Conservation (phyloP, 2,113 vertebrate species). For the Zingel zingel region DNA sequence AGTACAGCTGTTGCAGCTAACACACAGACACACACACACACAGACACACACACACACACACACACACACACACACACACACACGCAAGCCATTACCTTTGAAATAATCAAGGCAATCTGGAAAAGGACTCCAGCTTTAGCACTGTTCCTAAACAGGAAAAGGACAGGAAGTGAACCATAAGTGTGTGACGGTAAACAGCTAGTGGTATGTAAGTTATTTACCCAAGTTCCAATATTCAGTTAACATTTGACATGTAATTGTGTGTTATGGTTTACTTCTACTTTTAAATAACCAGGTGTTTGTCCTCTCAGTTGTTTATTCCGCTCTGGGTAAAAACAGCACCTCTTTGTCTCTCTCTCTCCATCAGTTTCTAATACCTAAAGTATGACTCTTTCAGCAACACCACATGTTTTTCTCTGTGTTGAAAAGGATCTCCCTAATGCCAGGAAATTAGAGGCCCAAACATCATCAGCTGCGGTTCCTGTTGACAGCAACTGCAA, state of each 20-base stretch:
- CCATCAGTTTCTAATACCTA: constrained; percentile 38
- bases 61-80: constrained; percentile 46
- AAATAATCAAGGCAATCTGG: constrained; percentile 57
- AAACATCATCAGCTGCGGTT: constrained; percentile 23
- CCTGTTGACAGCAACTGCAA: constrained; percentile 25
- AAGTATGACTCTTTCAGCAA: constrained; percentile 33
- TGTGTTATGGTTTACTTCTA: constrained; percentile 31
- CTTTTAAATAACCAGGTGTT: constrained; percentile 43
- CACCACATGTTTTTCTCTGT: constrained; percentile 24
- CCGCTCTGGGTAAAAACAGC: constrained; percentile 23
- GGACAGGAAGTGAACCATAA: constrained; percentile 45
- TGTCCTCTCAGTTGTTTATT: constrained; percentile 40
- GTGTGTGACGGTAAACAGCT: constrained; percentile 41
- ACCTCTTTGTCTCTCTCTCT: constrained; percentile 14
- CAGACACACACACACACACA: constrained; percentile 36
- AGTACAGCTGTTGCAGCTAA: constrained; percentile 50
- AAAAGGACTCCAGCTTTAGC: constrained; percentile 16
- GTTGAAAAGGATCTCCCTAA: constrained; percentile 13
- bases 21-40: constrained; percentile 52
- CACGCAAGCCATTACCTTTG: constrained; percentile 44
- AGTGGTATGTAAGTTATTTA: constrained; percentile 16
- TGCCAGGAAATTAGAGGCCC: constrained; percentile 46
- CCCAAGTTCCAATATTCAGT: constrained; percentile 16
- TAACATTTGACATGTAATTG: constrained; percentile 17
- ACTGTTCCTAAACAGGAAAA: constrained; percentile 59